Conservation (phyloP, 2,113 vertebrate genomes). For the Hemibagrus wyckioides region DNA sequence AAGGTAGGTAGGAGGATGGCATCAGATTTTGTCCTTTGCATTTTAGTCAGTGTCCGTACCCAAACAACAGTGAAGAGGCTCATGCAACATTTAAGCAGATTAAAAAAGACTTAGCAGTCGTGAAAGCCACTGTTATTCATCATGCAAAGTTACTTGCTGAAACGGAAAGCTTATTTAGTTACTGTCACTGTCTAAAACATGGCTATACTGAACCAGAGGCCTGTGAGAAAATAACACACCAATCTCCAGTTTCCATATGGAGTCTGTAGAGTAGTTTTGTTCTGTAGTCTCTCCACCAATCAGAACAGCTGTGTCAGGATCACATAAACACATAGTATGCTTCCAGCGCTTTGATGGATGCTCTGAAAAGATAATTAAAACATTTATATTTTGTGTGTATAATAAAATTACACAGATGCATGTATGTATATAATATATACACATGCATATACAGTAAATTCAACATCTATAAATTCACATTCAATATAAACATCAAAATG, state of each 20-base stretch:
- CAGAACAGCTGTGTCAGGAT: slow-evolving; percentile 79
- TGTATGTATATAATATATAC: too few relatives aligned
- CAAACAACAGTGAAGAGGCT: background rate
- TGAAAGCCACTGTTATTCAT: background rate
- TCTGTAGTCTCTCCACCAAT: slow-evolving; percentile 79
- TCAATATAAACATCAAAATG: background rate
- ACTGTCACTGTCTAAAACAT: background rate
- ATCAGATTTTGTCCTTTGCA: background rate
- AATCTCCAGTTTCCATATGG: slow-evolving; percentile 85
- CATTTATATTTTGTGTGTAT: too few relatives aligned
- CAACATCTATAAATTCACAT: background rate
- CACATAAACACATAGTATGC: slow-evolving; percentile 84
- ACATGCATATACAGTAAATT: background rate
- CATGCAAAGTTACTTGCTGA: background rate
- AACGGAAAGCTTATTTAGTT: background rate
- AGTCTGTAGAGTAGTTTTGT: slow-evolving; percentile 75
- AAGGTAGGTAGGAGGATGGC: background rate
- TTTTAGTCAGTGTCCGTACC: background rate
- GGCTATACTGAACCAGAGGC: background rate
- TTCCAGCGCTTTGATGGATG: slow-evolving; percentile 80
- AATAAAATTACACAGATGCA: too few relatives aligned
- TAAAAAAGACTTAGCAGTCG: background rate
- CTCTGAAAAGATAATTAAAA: slow-evolving; percentile 60
- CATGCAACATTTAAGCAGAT: background rate
- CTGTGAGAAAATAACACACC: slow-evolving; percentile 65